Percentiles rank a stretch among this genome's conserved stretches.
Evolutionary conservation across 2,113 vertebrate genomes (phyloP).

Genomic region (Lepus americanus): DNA sequence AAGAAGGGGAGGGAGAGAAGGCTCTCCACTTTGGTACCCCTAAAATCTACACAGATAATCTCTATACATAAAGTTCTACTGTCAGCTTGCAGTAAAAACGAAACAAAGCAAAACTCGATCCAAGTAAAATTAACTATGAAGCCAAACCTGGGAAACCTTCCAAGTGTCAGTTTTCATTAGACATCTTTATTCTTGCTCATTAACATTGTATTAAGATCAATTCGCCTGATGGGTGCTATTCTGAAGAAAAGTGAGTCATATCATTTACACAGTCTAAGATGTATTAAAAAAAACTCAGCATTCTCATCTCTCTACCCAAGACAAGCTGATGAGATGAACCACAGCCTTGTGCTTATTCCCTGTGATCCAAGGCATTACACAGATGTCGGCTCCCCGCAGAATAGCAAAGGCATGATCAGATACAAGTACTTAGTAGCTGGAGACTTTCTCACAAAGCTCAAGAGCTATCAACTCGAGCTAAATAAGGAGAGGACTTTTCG

Average conservation of each 20-base stretch:
- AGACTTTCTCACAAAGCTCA: not conserved
- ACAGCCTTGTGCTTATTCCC: accelerated
- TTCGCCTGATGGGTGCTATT: not conserved
- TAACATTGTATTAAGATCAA: not conserved
- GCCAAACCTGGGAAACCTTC: not conserved
- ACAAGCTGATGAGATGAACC: accelerated
- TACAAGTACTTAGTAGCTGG: not conserved
- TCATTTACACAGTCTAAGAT: not conserved
- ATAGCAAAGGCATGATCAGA: not conserved
- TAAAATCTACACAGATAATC: not conserved
- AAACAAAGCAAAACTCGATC: not conserved
- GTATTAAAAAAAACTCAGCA: not conserved
- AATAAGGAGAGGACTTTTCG: not conserved
- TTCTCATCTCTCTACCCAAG: not conserved
- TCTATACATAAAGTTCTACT: not conserved
- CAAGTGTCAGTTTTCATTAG: not conserved
- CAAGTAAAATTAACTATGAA: not conserved
- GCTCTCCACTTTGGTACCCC: not conserved
- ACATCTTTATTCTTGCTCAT: not conserved
- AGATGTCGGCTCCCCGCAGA: not conserved
- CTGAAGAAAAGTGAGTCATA: not conserved
- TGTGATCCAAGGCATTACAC: not conserved
- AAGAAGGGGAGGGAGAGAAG: not conserved
- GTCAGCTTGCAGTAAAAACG: not conserved
- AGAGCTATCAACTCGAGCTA: not conserved